A percentile compares a stretch with the other conserved stretches of the same genome.
Conservation (phyloP, 2,888 invertebrate genomes). For the Oscheius sp. region DNA sequence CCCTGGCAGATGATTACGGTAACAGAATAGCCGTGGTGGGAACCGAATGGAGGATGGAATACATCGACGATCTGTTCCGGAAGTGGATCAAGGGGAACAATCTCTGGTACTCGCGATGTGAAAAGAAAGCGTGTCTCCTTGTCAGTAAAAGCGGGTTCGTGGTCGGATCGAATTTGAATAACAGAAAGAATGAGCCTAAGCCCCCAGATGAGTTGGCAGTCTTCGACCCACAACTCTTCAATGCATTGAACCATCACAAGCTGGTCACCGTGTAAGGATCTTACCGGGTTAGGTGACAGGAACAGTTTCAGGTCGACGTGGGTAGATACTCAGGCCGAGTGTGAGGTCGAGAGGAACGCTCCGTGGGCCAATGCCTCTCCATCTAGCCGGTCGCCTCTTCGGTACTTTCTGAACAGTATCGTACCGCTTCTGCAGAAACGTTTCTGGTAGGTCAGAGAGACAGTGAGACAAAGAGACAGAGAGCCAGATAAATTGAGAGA, state of each 20-base stretch:
- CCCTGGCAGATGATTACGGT: conserved; percentile 42
- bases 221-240: conserved; percentile 60
- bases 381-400: conserved; percentile 38
- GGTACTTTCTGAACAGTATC: conserved; percentile 37
- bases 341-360: conserved; percentile 49
- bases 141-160: conserved; percentile 56
- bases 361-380: conserved; percentile 48
- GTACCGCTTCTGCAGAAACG: conserved; percentile 26
- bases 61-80: conserved; percentile 53
- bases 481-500: too few relatives aligned
- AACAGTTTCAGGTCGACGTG: conserved; percentile 12
- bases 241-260: conserved; percentile 49
- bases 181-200: too few relatives aligned
- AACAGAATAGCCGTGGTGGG: conserved; percentile 62
- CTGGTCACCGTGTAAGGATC: conserved; percentile 45
- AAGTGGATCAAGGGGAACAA: conserved; percentile 46
- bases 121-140: conserved; percentile 52
- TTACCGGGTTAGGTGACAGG: not conserved
- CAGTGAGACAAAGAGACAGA: too few relatives aligned
- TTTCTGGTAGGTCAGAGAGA: conserved; percentile 8
- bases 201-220: conserved; percentile 45
- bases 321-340: conserved; percentile 61
- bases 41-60: conserved; percentile 60
- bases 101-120: conserved; percentile 43
- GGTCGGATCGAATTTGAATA: conserved; percentile 45